Base-by-base conservation (phyloP, 2,113 vertebrate species). In the Ailurus styani region DNA sequence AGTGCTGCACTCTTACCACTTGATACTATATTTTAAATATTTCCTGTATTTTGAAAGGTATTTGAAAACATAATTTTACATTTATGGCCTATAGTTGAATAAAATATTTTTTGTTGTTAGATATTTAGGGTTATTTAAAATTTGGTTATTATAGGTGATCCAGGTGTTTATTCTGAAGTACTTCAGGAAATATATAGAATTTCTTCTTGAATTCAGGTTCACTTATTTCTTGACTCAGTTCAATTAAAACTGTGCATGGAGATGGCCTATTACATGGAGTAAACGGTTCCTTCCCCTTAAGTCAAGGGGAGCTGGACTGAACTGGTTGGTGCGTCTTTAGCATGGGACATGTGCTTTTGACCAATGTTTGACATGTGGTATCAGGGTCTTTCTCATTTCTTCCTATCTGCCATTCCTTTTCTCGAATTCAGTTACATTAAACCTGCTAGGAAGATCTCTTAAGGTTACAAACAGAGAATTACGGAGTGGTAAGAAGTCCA, bases 31-130 rank as follows among this genome's bases (percentile, higher is more conserved):
- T 25, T 83, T 91, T 55, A 52, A 72, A 52, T 40, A 88, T 60
- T 45, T 68, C 45, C 64, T 78, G 9, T 73, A 68, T 64, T 84
- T 21, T 68, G 5, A 37, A 92, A 91, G 37, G 40, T 52, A 64
- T 85, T 93, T 93, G 21, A 55, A n/a, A 97, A 42, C 20, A 29
- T 52, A 64, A 15, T 62, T 87, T 82, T 50, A 82, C 29, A 81
- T 79, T 83, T 94, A 57, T 42, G 42, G 64, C 31, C 12, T 34
- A 10, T 54, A 68, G 18, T 87, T 88, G 0, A 50, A 50, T 72
- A 42, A 55, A 84, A 75, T 89, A 70, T 34, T 92, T 66, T 87
- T 89, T 72, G 47, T 50, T 75, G 13, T 64, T 45, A 72, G 15
- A 50, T 37, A 60, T 60, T 66, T 90, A 91, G 18, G 34, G 15